phyloP scores from a whole-genome alignment of 1,140 invertebrate species.

The Triops cancriformis region DNA sequence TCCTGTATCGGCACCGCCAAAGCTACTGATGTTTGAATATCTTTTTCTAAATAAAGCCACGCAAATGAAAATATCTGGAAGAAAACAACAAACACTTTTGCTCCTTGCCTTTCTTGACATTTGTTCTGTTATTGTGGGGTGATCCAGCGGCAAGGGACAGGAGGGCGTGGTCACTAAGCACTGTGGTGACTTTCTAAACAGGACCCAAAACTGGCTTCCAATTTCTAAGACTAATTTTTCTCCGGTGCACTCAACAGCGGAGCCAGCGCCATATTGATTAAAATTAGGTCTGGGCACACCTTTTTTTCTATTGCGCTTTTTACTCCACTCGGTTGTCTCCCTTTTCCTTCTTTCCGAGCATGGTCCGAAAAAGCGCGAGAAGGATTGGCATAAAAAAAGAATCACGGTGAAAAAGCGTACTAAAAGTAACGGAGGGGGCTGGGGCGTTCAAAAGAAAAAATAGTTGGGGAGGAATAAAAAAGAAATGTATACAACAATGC shows the following conservation, averaged over 20 bases:
- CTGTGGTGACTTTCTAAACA: not conserved
- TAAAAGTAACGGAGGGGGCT: not conserved
- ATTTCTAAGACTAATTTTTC: constrained; percentile 1
- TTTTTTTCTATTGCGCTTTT: not conserved
- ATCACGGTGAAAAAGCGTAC: not conserved
- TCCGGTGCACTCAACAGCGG: not conserved
- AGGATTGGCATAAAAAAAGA: not conserved
- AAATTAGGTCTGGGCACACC: not conserved
- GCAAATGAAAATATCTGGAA: too few relatives aligned
- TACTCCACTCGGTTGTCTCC: not conserved
- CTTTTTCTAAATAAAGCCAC: too few relatives aligned
- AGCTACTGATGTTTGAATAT: too few relatives aligned
- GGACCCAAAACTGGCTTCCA: not conserved
- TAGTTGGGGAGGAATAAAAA: not conserved
- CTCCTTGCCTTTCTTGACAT: too few relatives aligned
- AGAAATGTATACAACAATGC: not conserved
- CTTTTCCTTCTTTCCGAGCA: not conserved
- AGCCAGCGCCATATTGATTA: not conserved
- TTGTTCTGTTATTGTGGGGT: too few relatives aligned
- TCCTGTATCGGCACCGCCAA: too few relatives aligned
- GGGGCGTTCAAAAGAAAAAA: not conserved
- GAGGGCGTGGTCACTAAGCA: not conserved
- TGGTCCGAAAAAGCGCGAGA: not conserved
- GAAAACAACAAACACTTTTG: too few relatives aligned
- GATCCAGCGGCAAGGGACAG: too few relatives aligned